A percentile compares a stretch with the other conserved stretches of the same genome.
Conservation (phyloP, 2,888 invertebrate species). For the Eupeodes latifasciatus region DNA sequence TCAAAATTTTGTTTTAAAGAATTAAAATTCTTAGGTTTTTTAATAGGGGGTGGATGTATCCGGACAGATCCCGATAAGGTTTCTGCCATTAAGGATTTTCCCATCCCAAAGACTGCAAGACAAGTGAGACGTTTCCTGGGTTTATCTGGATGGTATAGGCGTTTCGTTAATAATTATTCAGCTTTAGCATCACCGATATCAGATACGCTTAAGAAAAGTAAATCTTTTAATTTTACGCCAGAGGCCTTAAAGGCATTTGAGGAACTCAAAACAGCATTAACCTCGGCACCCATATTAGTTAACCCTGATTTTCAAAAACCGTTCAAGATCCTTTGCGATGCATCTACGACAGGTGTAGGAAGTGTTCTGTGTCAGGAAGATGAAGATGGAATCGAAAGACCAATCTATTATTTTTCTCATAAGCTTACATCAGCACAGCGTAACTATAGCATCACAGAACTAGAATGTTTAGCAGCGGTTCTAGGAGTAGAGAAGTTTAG, state of each 20-base stretch:
- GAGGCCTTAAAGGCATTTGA: not conserved
- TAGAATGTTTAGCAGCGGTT: conserved; percentile 60
- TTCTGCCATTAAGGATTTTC: conserved; percentile 4
- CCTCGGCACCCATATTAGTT: conserved; percentile 36
- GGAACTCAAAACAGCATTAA: not conserved
- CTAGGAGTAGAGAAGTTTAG: conserved; percentile 56
- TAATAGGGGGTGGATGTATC: no score
- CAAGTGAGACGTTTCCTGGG: conserved; percentile 8
- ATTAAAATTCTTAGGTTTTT: no score
- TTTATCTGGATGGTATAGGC: not conserved
- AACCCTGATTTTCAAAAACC: conserved; percentile 50
- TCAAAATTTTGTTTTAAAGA: no score
- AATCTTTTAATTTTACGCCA: not conserved
- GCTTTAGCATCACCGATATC: not conserved
- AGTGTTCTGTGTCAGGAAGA: conserved; percentile 42
- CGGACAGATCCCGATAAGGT: no score
- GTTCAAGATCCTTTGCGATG: conserved; percentile 49
- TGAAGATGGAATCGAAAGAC: conserved; percentile 26
- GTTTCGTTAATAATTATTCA: not conserved
- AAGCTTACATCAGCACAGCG: conserved; percentile 44
- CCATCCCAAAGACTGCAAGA: not conserved
- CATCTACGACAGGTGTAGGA: conserved; percentile 44
- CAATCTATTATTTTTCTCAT: conserved; percentile 45
- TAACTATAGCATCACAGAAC: conserved; percentile 50
- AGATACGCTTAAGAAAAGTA: not conserved